These are phyloP conservation scores for Clusia tigrina DNA, from an alignment of 2,888 invertebrate genomes.

Conservation along the genomic window DNA sequence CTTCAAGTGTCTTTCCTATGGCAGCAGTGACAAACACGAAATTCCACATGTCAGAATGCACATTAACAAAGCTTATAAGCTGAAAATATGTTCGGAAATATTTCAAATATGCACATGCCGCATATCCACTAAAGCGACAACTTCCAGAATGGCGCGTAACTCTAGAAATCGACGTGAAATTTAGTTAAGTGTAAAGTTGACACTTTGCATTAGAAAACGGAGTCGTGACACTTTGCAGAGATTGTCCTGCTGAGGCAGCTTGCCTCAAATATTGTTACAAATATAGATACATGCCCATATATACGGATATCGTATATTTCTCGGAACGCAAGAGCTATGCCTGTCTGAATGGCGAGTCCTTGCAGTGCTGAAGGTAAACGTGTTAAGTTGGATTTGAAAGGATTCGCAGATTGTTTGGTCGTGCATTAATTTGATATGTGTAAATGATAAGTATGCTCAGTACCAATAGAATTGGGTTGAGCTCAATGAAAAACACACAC, in stretches of 20 bases:
- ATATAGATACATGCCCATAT: too few relatives aligned
- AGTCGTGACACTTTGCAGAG: slow-evolving; percentile 19
- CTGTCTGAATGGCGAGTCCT: too few relatives aligned
- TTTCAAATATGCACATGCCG: too few relatives aligned
- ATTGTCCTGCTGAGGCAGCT: too few relatives aligned
- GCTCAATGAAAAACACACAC: not conserved
- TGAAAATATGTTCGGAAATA: not conserved
- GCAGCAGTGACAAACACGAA: not conserved
- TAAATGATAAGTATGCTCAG: slow-evolving; percentile 7
- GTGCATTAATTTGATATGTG: slow-evolving; percentile 18
- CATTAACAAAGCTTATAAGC: not conserved
- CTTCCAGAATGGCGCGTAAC: not conserved
- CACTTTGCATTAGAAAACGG: slow-evolving; percentile 39
- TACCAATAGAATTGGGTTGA: not conserved
- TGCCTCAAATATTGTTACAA: too few relatives aligned
- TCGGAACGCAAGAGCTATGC: too few relatives aligned
- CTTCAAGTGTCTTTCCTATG: too few relatives aligned
- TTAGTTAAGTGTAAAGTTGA: slow-evolving; percentile 56
- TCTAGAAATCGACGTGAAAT: slow-evolving; percentile 23
- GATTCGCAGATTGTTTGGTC: not conserved
- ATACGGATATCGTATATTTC: too few relatives aligned
- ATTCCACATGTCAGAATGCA: not conserved
- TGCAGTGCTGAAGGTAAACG: too few relatives aligned
- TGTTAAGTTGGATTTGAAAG: too few relatives aligned
- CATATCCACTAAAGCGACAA: too few relatives aligned